Evolutionary conservation across 2,113 vertebrate species (phyloP), one percentile per base, ranked within the genome.

Genomic region (Danionella cerebrum): DNA sequence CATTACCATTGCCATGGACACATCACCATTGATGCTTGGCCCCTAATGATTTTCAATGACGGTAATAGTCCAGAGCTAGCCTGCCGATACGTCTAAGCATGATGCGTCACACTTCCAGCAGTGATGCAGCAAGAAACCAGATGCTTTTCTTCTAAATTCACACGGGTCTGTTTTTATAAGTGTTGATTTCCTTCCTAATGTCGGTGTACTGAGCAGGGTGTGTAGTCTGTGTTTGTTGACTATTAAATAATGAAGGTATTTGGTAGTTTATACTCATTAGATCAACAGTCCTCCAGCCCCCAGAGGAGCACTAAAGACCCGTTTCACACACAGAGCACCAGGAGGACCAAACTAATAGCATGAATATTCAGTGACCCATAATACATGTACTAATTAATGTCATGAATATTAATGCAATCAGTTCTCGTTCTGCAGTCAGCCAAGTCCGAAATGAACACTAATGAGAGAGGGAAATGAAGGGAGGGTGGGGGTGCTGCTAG

Each of bases 361-460:
- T 97, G 95, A 96, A 96, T 97, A 96, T 95, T 96, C 94, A 98
- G 93, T 92, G 92, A 95, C 93, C 92, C 94, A 90, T 94, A 91
- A 93, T 93, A 79, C 75, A 73, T 84, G 81, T 82, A 94, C 91
- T 96, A 96, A 98, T 98, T 98, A 96, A 91, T 85, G 89, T 93
- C 92, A 96, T 97, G 94, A 98, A 97, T 98, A 98, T 96, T 96
- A 95, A 97, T 98, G 92, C 42, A 84, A 90, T 94, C 88, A 92
- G 92, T 91, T 90, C 88, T 82, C 72, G 79, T 84, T 88, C 84
- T 73, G 88, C 89, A 89, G 89, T 93, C 91, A 92, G 90, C 88
- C 91, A 29, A 90, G 90, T 89, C 89, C 88, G 82, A 91, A 92
- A 94, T 90, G 90, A 90, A 90, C 90, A 89, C 79, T 94, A 95